phyloP scores from a whole-genome alignment of 2,797 vertebrate species.

The Pangasius macronema region DNA sequence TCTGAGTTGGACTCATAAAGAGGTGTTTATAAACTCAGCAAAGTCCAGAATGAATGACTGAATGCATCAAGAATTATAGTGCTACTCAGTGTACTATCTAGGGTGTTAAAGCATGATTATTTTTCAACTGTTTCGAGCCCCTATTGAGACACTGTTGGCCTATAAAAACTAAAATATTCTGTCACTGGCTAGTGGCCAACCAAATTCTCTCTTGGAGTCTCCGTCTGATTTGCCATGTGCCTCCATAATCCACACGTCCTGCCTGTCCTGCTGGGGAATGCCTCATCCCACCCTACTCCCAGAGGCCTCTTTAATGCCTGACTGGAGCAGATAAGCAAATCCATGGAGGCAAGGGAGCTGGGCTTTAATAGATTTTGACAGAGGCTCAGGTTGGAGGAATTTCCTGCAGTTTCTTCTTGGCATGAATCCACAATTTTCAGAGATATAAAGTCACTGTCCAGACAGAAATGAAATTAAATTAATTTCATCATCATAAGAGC shows the following conservation, averaged over 20 bases:
- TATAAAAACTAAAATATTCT: neutral
- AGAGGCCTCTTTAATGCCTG: slow-evolving; percentile 46
- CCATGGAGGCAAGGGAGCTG: neutral
- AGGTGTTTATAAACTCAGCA: neutral
- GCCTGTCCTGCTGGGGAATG: slow-evolving; percentile 38
- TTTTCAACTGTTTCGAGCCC: neutral
- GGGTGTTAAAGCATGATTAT: neutral
- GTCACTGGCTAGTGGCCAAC: neutral
- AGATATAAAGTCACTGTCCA: neutral
- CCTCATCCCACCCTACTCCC: slow-evolving; percentile 21
- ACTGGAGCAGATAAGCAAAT: slow-evolving; percentile 40
- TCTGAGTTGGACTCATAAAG: neutral
- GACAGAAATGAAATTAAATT: neutral
- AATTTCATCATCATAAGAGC: neutral
- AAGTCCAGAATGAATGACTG: neutral
- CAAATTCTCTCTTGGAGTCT: neutral
- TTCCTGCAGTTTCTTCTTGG: slow-evolving; percentile 16
- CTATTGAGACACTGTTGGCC: neutral
- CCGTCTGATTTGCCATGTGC: slow-evolving; percentile 15
- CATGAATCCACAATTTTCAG: neutral
- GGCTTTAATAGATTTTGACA: slow-evolving; percentile 23
- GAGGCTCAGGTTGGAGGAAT: slow-evolving; percentile 2
- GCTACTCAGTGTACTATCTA: neutral
- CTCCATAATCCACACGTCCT: slow-evolving; percentile 30
- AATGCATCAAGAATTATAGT: neutral